phyloP scores from a whole-genome alignment of 2,113 vertebrate genomes.

The Heliornis fulica region DNA sequence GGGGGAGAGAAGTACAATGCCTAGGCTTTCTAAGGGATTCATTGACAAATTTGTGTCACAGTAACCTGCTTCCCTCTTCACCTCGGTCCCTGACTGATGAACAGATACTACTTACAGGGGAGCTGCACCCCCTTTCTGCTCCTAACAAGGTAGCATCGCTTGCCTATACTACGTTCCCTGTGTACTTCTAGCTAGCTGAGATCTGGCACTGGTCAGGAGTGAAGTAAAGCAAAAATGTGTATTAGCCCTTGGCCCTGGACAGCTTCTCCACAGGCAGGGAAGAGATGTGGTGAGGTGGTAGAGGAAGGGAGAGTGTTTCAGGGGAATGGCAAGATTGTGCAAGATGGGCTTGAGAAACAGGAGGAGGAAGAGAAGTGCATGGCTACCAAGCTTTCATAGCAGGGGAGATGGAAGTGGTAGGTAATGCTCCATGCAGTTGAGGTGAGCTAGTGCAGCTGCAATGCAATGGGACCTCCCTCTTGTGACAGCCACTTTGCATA shows the following conservation, averaged over 20 bases:
- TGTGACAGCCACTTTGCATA: not conserved
- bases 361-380: rapidly evolving
- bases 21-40: not conserved
- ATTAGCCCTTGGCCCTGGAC: rapidly evolving
- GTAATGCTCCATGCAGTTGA: rapidly evolving
- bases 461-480: slow-evolving; percentile 14
- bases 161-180: rapidly evolving
- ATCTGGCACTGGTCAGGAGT: too few species aligned
- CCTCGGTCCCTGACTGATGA: not conserved
- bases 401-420: rapidly evolving
- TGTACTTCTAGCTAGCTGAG: not conserved
- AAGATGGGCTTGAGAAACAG: rapidly evolving
- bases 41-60: not conserved
- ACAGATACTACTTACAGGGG: not conserved
- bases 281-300: not conserved
- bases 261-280: not conserved
- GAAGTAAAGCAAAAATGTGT: rapidly evolving
- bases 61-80: not conserved
- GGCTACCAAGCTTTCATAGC: not conserved
- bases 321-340: not conserved
- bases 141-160: not conserved
- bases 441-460: rapidly evolving
- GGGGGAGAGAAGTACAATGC: not conserved
- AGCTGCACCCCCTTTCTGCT: not conserved
- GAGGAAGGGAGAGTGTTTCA: not conserved